Conservation (phyloP, 2,113 vertebrate genomes). For the Centropus bengalensis region DNA sequence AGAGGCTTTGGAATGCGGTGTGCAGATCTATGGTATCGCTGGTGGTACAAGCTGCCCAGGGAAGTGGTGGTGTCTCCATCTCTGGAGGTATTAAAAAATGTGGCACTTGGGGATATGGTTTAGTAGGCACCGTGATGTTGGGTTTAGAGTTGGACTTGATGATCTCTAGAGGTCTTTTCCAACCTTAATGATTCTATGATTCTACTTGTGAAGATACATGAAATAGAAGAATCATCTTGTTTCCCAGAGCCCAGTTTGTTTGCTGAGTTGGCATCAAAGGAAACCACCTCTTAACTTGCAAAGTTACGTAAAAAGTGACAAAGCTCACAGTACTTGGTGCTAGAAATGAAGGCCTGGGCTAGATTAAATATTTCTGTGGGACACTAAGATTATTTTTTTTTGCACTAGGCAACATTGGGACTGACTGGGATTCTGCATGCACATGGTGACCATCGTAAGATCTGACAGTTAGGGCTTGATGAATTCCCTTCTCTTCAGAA, state of each 20-base stretch:
- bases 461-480: background rate
- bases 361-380: background rate
- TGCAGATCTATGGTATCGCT: background rate
- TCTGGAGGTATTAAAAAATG: too few relatives aligned
- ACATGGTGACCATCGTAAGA: background rate
- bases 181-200: too few relatives aligned
- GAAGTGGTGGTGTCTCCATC: too few relatives aligned
- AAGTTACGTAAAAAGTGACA: background rate
- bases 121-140: too few relatives aligned
- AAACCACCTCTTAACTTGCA: background rate
- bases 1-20: background rate
- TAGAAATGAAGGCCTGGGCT: background rate
- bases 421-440: background rate
- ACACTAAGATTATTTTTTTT: background rate
- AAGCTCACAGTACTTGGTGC: background rate
- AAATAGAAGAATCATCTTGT: background rate
- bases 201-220: background rate
- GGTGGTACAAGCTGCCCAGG: background rate
- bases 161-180: too few relatives aligned
- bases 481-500: background rate
- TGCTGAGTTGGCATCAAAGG: background rate
- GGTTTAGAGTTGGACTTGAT: too few relatives aligned
- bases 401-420: background rate
- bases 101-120: too few relatives aligned
- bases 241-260: background rate